These are phyloP conservation scores for Eupithecia dodoneata DNA, from an alignment of 2,888 invertebrate genomes.

Conservation along the genomic window DNA sequence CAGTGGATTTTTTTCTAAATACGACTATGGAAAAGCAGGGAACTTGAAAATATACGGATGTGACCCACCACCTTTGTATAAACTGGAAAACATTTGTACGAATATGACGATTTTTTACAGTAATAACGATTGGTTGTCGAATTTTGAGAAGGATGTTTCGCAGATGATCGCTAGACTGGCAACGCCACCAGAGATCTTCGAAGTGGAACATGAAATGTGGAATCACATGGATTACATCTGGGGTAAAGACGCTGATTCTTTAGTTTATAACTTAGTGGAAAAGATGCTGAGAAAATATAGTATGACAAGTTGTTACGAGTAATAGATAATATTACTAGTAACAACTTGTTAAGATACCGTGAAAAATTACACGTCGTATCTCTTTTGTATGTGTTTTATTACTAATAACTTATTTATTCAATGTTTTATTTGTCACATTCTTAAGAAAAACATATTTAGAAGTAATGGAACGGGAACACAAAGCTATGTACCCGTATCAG, in stretches of 20 bases:
- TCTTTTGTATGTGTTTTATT: neutral
- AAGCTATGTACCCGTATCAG: constrained; percentile 29
- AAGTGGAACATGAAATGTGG: neutral
- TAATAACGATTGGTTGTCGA: neutral
- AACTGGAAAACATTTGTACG: neutral
- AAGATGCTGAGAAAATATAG: neutral
- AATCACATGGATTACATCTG: neutral
- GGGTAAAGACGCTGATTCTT: constrained; percentile 11
- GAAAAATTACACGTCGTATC: neutral
- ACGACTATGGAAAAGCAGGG: neutral
- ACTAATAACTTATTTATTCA: neutral
- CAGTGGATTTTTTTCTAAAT: neutral
- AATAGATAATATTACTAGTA: neutral
- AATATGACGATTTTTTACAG: neutral
- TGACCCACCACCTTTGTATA: neutral
- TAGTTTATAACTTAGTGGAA: neutral
- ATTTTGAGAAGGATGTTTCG: neutral
- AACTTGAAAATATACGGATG: neutral
- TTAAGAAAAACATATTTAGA: neutral
- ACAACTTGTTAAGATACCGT: neutral
- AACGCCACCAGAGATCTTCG: neutral
- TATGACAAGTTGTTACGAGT: neutral
- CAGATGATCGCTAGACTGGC: neutral
- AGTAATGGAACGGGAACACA: neutral
- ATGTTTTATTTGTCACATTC: neutral